These are phyloP conservation scores for Microctenopoma lineatum DNA, from an alignment of 2,797 vertebrate genomes.

Conservation along the genomic window DNA sequence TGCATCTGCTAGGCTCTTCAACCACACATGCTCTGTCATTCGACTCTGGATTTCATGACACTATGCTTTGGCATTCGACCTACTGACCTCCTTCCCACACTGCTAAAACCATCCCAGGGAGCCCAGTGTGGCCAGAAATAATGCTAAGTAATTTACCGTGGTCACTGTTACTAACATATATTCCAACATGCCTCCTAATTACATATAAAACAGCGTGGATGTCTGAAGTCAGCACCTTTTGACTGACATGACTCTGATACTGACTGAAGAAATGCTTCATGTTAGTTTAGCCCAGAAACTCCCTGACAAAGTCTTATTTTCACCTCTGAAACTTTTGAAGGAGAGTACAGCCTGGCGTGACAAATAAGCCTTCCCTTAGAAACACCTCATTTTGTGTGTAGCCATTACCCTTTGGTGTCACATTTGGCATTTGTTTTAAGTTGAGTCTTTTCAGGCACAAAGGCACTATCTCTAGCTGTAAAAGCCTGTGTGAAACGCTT, in stretches of 20 bases:
- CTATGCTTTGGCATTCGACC: conserved; percentile 74
- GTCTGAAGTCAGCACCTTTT: neutral
- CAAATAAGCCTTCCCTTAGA: conserved; percentile 60
- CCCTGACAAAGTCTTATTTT: conserved; percentile 42
- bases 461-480: conserved; percentile 73
- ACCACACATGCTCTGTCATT: conserved; percentile 73
- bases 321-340: conserved; percentile 68
- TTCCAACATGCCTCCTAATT: conserved; percentile 50
- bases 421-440: conserved; percentile 79
- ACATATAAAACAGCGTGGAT: conserved; percentile 1
- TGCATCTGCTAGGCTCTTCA: conserved; percentile 73
- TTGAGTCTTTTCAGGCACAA: conserved; percentile 75
- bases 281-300: conserved; percentile 16
- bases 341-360: conserved; percentile 45
- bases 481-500: conserved; percentile 76
- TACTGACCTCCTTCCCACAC: conserved; percentile 71
- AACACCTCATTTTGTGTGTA: conserved; percentile 61
- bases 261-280: neutral
- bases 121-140: conserved; percentile 60
- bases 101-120: conserved; percentile 59
- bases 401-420: conserved; percentile 78
- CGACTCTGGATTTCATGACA: conserved; percentile 70
- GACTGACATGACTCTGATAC: neutral
- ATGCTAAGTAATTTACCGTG: conserved; percentile 57
- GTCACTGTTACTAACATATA: conserved; percentile 53